Evolutionary conservation across 2,797 vertebrate genomes (phyloP), one percentile per base, ranked within the genome.

Genomic region (Anguilla marmorata): DNA sequence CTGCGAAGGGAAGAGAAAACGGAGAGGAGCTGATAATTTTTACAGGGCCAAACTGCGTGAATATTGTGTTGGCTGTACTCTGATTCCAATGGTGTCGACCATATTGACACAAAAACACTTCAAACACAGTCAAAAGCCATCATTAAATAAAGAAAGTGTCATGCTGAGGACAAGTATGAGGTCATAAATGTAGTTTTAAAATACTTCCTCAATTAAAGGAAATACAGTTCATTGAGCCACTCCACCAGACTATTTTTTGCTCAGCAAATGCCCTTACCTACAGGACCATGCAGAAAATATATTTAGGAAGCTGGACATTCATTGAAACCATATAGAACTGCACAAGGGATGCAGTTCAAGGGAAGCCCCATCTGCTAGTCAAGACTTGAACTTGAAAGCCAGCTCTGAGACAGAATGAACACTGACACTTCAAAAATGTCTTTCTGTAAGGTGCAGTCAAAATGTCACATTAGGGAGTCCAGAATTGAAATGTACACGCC

Each of bases 1-100:
- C 98, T 99, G 95, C 89, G 7, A 91, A 86, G 87, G 90, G 91
- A 90, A 16, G 84, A 88, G 56, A 72, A 87, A 74, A 7, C 86
- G 27, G 30, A 54, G 2, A 69, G 7, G 30, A 56, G 37, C 3
- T 45, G 24, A n/a, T 63, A 27, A 16, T 48, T 12, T 56, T 24
- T 2, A 85, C 0, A 16, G 33, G 41, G 16, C 7, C 24, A n/a
- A 85, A 58, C 54, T 45, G 12, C 14, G 19, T 14, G 52, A 33
- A 16, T 54, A 74, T 54, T 52, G 21, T 74, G 63, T 24, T 56
- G 24, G 30, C 12, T 74, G 21, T 24, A 33, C 54, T 72, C 27
- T 56, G 27, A 52, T 50, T 54, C 5, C 50, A 69, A 72, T 48
- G 45, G 2, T 16, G 37, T 50, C 24, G 33, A 14, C 60, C 33